A percentile compares a stretch with the other conserved stretches of the same genome.
These are phyloP conservation scores for Neodon shergylaensis DNA, from an alignment of 2,113 vertebrate genomes.

Conservation along the genomic window DNA sequence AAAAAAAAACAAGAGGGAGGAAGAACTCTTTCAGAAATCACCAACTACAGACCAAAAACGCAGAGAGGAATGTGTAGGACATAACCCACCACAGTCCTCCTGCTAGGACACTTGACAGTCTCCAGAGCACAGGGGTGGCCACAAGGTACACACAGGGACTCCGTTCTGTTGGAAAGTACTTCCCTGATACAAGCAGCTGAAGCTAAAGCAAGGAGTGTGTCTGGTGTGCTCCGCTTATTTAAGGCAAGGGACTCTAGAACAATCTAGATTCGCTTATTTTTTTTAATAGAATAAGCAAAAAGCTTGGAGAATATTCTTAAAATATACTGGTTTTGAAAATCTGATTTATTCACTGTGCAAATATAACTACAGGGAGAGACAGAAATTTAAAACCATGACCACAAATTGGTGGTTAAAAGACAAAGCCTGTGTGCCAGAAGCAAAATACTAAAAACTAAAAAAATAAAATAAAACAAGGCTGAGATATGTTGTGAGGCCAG, in stretches of 20 bases:
- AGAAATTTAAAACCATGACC: background rate
- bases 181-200: background rate
- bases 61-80: background rate
- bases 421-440: background rate
- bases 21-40: background rate
- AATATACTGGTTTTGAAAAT: background rate
- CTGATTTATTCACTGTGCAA: background rate
- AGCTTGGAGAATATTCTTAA: background rate
- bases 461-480: background rate
- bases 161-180: background rate
- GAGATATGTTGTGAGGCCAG: background rate
- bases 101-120: background rate
- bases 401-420: background rate
- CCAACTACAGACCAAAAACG: background rate
- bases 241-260: background rate
- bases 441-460: background rate
- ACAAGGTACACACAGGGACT: background rate
- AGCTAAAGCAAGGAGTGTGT: background rate
- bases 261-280: background rate
- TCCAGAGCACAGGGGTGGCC: background rate
- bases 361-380: background rate
- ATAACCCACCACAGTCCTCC: background rate
- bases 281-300: background rate
- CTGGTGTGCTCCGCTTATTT: background rate
- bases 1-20: background rate